These are phyloP conservation scores for Drosophila santomea DNA, from an alignment of 1,140 invertebrate genomes.

Conservation along the genomic window DNA sequence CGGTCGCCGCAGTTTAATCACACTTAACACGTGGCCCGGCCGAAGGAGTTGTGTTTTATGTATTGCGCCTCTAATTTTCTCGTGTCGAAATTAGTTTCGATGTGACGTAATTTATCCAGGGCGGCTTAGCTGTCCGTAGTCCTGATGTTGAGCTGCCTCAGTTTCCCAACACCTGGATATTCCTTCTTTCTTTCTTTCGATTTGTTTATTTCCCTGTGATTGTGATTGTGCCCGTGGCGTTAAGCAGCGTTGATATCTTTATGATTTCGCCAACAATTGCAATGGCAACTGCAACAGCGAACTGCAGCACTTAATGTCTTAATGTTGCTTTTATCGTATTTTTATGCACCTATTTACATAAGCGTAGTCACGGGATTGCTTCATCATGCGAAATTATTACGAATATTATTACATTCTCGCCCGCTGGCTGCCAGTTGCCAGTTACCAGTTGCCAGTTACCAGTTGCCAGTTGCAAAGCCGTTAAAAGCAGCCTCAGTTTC, in stretches of 20 bases:
- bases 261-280: conserved; percentile 48
- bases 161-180: not conserved
- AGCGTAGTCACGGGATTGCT: conserved; percentile 75
- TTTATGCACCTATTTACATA: conserved; percentile 81
- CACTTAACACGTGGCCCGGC: conserved; percentile 68
- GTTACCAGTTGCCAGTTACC: not conserved
- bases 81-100: conserved; percentile 13
- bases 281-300: not conserved
- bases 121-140: conserved; percentile 29
- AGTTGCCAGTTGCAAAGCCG: conserved; percentile 4
- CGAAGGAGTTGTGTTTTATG: conserved; percentile 18
- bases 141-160: conserved; percentile 4
- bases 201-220: not conserved
- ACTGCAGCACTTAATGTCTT: conserved; percentile 63
- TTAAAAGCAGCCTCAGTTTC: conserved; percentile 21
- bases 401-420: conserved; percentile 65
- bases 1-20: conserved; percentile 56
- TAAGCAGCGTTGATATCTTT: conserved; percentile 46
- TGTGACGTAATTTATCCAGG: conserved; percentile 7
- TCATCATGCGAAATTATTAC: conserved; percentile 77
- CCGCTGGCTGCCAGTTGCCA: not conserved
- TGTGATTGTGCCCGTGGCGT: not conserved
- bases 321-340: conserved; percentile 73
- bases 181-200: not conserved
- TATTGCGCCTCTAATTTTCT: conserved; percentile 20